phyloP scores from a whole-genome alignment of 2,797 vertebrate genomes.

The Siniperca obscura region DNA sequence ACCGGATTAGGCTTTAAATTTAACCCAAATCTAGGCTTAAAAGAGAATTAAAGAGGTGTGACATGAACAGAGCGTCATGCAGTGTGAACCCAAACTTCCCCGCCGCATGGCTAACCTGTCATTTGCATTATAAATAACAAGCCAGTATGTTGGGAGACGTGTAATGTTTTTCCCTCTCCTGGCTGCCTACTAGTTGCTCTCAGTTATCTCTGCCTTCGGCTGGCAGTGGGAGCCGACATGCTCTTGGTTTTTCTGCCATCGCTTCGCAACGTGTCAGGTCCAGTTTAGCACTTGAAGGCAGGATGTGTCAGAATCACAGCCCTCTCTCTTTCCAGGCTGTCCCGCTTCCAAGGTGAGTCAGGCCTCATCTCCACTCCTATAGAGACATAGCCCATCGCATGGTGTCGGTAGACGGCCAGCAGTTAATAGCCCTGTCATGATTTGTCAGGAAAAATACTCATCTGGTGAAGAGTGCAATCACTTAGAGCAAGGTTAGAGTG shows the following conservation, averaged over 20 bases:
- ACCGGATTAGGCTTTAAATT: background rate
- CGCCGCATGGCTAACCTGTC: conserved; percentile 53
- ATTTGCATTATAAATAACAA: conserved; percentile 77
- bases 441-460: conserved; percentile 76
- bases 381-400: conserved; percentile 66
- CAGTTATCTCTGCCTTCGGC: conserved; percentile 65
- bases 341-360: conserved; percentile 79
- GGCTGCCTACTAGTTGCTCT: conserved; percentile 58
- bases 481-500: conserved; percentile 75
- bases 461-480: conserved; percentile 67
- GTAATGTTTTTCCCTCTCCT: conserved; percentile 52
- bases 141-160: conserved; percentile 41
- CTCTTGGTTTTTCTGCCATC: conserved; percentile 50
- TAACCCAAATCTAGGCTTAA: background rate
- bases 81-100: conserved; percentile 24
- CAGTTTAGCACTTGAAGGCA: conserved; percentile 78
- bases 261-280: conserved; percentile 71
- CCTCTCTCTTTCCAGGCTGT: conserved; percentile 58
- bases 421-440: conserved; percentile 74
- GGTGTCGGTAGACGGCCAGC: conserved; percentile 61
- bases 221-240: conserved; percentile 53
- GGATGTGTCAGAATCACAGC: conserved; percentile 77
- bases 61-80: conserved; percentile 24
- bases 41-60: conserved; percentile 17
- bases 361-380: conserved; percentile 66